A percentile compares a stretch with the other conserved stretches of the same genome.
phyloP scores from a whole-genome alignment of 2,113 vertebrate species.

The Callocephalon fimbriatum region DNA sequence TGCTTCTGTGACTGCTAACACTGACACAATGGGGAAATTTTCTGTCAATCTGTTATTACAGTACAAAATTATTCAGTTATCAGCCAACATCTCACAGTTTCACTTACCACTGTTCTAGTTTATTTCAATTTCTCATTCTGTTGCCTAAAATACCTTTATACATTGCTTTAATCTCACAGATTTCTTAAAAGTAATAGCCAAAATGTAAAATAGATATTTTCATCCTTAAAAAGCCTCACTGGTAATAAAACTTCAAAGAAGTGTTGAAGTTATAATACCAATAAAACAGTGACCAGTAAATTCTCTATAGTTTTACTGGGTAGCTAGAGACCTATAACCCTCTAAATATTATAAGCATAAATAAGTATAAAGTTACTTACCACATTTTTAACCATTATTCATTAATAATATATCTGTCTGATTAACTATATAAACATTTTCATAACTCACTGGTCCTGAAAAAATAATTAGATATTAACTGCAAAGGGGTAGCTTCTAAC shows the following conservation, averaged over 20 bases:
- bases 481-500: neutral
- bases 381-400: constrained; percentile 36
- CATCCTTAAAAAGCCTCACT: constrained; percentile 20
- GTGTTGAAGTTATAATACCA: constrained; percentile 6
- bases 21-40: neutral
- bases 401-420: neutral
- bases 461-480: neutral
- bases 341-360: constrained; percentile 42
- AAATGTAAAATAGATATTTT: constrained; percentile 21
- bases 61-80: neutral
- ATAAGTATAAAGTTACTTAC: constrained; percentile 42
- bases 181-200: neutral
- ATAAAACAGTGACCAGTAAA: constrained; percentile 51
- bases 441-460: neutral
- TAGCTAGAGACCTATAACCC: constrained; percentile 51
- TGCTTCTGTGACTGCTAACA: neutral
- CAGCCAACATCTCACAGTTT: neutral
- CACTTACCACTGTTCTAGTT: neutral
- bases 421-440: constrained; percentile 34
- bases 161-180: neutral
- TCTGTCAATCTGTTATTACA: neutral
- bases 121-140: neutral
- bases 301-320: constrained; percentile 40
- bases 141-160: neutral
- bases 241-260: constrained; percentile 23